Evolutionary conservation across 2,113 vertebrate genomes (phyloP).

Genomic region (Gambusia affinis): DNA sequence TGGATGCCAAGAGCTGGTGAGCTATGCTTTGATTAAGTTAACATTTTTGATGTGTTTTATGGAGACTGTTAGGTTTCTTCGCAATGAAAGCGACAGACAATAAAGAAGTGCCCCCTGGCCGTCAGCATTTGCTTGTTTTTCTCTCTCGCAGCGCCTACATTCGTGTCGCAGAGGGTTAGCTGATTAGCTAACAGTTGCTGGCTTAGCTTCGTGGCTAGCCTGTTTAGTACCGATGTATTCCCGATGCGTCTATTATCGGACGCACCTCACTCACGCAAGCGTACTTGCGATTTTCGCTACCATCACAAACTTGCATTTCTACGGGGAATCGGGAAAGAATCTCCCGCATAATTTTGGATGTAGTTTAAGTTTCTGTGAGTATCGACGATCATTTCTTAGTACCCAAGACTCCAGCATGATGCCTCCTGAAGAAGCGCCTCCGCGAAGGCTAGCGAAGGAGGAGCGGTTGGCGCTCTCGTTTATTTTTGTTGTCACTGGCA

Average conservation of each 20-base stretch:
- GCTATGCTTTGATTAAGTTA: constrained; percentile 71
- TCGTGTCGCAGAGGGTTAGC: constrained; percentile 76
- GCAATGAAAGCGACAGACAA: not conserved
- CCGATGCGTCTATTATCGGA: constrained; percentile 57
- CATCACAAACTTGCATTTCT: fast-evolving
- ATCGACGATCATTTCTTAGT: not conserved
- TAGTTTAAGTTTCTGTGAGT: not conserved
- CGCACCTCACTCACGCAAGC: not conserved
- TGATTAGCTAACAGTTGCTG: constrained; percentile 58
- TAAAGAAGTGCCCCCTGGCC: not conserved
- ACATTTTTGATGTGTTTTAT: constrained; percentile 34
- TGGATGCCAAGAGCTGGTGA: constrained; percentile 82
- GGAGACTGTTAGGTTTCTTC: not conserved
- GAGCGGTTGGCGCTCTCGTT: constrained; percentile 32
- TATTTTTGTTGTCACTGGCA: constrained; percentile 42
- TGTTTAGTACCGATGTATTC: constrained; percentile 30
- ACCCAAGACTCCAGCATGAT: constrained; percentile 7
- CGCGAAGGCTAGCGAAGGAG: constrained; percentile 22
- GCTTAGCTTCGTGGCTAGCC: constrained; percentile 57
- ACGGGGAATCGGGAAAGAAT: fast-evolving
- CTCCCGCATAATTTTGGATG: not conserved
- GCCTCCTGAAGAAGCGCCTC: constrained; percentile 38
- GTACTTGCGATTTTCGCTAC: not conserved
- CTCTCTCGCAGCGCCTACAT: constrained; percentile 25
- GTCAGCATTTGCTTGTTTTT: constrained; percentile 16